Base-by-base conservation (phyloP, 1,140 invertebrate genomes). In the Prorops nasuta region DNA sequence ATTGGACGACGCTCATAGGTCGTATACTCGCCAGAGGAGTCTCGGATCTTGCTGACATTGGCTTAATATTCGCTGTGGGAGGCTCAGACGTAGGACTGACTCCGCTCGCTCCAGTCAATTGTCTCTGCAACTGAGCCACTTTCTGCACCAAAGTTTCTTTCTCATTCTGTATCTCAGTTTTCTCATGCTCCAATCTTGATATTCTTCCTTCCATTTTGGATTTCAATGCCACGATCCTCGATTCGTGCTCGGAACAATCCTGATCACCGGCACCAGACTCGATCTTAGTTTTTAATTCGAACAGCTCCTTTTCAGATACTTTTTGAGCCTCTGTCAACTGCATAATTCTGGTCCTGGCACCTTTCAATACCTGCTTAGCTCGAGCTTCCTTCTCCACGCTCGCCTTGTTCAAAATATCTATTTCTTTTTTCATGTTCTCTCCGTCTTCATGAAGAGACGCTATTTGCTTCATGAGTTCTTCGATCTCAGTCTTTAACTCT, bases 41-140 rank as follows among this genome's bases (percentile, higher is more conserved):
- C 65, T 91, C 88, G 3, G 84, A 81, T 12, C 77, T 79, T 57
- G 90, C 90, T 10, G 92, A 87, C 87, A 97, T 93, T 1, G 94
- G 94, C 70, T 93, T 93, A 21, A 97, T 96, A 71, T 96, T 96
- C 9, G 94, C 94, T 0, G 90, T 90, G 6, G 92, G 88, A 34
- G 91, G 87, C 60, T 94, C 91, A 0, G 81, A 84, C 0, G 68
- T 72, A 0, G 81, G 81, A 16, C 83, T 80, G 65, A 90, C 85
- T 54, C 90, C 86, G 44, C 81, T 78, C 39, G 85, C 78, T 44
- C 83, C 78, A 22, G 81, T 83, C 35, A 93, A 64, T 68, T 94
- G 91, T 37, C 90, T 83, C 61, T 92, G 91, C 45, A 94, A 69
- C 58, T 90, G 84, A 45, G 79, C 80, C 0, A 90, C 79, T 63